A percentile compares a stretch with the other conserved stretches of the same genome.
phyloP scores from a whole-genome alignment of 23 tunicate genomes.

The Ascidia mentula region DNA sequence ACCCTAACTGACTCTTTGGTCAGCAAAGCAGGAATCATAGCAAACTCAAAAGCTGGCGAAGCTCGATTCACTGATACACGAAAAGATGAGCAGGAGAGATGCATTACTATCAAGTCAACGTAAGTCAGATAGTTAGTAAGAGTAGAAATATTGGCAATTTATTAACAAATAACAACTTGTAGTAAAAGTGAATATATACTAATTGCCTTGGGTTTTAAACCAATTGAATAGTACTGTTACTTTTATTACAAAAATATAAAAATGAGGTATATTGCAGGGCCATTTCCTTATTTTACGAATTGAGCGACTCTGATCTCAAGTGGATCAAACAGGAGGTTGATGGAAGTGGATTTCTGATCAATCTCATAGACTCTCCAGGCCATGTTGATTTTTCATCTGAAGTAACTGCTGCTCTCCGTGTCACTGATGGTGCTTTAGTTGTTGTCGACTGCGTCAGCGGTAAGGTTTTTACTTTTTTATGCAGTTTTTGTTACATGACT shows the following conservation, averaged over 20 bases:
- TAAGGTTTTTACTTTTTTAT: conserved; percentile 31
- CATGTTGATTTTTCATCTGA: conserved; percentile 99
- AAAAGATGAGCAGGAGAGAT: conserved; percentile 97
- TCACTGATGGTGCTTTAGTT: conserved; percentile 97
- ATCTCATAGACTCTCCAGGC: conserved; percentile 95
- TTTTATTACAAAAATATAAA: no score
- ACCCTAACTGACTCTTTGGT: conserved; percentile 95
- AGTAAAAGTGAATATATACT: neutral
- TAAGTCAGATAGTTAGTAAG: conserved; percentile 19
- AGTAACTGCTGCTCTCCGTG: conserved; percentile 99
- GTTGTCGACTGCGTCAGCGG: conserved; percentile 98
- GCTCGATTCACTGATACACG: conserved; percentile 97
- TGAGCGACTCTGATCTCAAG: conserved; percentile 69
- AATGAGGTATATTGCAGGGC: no score
- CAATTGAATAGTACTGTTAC: neutral
- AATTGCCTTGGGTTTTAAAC: no score
- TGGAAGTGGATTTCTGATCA: conserved; percentile 92
- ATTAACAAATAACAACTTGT: neutral
- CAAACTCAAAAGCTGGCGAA: conserved; percentile 97
- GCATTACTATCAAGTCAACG: conserved; percentile 99
- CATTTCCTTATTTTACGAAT: conserved; percentile 80
- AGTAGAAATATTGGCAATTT: neutral
- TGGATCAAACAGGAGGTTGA: conserved; percentile 73
- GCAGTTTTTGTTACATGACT: no score
- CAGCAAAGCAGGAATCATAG: conserved; percentile 98